Percentiles rank a stretch among this genome's conserved stretches.
phyloP scores from a whole-genome alignment of 2,113 vertebrate species.

The Macquaria ambigua region DNA sequence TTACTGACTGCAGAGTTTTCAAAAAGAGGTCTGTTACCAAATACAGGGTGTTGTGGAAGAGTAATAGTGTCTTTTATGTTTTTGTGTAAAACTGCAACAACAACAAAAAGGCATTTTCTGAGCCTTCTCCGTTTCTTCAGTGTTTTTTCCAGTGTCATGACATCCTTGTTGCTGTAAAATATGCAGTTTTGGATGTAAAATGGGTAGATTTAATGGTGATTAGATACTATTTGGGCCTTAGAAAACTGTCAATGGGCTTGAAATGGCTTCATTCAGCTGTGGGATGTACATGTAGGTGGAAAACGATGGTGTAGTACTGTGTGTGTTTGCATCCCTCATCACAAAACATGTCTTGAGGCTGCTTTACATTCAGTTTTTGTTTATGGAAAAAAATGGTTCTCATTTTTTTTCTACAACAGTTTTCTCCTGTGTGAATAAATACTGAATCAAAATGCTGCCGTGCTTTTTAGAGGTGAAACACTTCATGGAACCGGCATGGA shows the following conservation, averaged over 20 bases:
- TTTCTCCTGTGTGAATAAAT: neutral
- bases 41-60: neutral
- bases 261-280: neutral
- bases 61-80: neutral
- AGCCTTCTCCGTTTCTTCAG: neutral
- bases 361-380: neutral
- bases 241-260: neutral
- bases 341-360: neutral
- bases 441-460: neutral
- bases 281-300: neutral
- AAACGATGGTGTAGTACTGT: neutral
- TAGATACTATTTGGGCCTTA: neutral
- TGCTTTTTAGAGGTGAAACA: neutral
- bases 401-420: too few species aligned
- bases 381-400: too few species aligned
- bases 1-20: neutral
- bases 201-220: neutral
- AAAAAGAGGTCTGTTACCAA: neutral
- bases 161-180: neutral
- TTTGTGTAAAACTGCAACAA: neutral
- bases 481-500: neutral
- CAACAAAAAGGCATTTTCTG: too few species aligned
- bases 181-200: neutral
- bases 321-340: neutral
- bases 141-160: neutral